A percentile compares a stretch with the other conserved stretches of the same genome.
These are phyloP conservation scores for Bradypodion ventrale DNA, from an alignment of 2,797 vertebrate genomes.

Conservation along the genomic window DNA sequence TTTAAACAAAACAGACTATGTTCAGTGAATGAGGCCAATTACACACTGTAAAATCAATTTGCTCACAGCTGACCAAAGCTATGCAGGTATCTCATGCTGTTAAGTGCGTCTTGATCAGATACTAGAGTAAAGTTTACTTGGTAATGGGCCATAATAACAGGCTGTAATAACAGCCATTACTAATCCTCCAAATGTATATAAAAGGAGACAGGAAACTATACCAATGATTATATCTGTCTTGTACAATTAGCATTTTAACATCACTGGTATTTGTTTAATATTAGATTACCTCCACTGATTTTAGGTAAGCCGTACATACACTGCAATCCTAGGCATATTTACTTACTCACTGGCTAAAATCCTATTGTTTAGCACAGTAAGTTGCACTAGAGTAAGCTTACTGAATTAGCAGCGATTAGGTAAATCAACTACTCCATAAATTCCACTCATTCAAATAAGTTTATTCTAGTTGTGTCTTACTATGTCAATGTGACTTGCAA, in stretches of 20 bases:
- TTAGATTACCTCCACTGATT: neutral
- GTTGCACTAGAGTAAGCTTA: too few species aligned
- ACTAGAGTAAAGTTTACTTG: neutral
- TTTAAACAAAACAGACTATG: neutral
- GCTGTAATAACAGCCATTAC: neutral
- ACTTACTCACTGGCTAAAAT: neutral
- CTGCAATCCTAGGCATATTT: neutral
- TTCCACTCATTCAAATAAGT: too few species aligned
- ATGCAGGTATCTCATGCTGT: neutral
- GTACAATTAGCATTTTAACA: neutral
- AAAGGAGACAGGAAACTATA: neutral
- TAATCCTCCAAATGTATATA: neutral
- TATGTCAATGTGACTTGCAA: too few species aligned
- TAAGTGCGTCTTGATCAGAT: neutral
- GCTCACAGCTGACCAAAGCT: neutral
- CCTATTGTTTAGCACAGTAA: too few species aligned
- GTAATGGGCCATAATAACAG: neutral
- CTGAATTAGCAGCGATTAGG: neutral
- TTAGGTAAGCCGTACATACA: neutral
- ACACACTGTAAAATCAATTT: neutral
- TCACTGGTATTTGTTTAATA: neutral
- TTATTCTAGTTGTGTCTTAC: too few species aligned
- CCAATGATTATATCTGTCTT: neutral
- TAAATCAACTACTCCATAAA: too few species aligned
- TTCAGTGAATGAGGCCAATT: neutral